phyloP scores from a whole-genome alignment of 37 sponge, comb jelly and placozoan species.

The Halichondria panicea region DNA sequence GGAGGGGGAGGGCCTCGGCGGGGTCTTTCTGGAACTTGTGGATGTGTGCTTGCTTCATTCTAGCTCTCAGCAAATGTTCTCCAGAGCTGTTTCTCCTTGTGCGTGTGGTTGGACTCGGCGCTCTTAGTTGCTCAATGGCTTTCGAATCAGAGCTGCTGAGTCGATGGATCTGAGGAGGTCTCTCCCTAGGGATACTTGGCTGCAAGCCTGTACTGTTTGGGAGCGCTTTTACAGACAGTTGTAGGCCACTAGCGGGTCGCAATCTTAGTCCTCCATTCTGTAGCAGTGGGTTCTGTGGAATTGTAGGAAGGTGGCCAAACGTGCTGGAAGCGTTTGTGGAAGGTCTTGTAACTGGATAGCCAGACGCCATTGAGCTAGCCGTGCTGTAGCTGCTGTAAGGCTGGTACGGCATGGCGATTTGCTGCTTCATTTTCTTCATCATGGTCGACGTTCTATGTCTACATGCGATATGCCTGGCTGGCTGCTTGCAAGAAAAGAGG shows the following conservation, averaged over 20 bases:
- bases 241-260: conserved; percentile 2
- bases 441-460: no score
- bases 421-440: background rate
- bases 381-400: background rate
- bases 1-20: no score
- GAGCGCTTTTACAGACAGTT: background rate
- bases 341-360: background rate
- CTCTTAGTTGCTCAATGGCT: background rate
- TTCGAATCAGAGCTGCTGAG: conserved; percentile 12
- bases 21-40: no score
- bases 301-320: background rate
- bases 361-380: no score
- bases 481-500: background rate
- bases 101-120: background rate
- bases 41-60: background rate
- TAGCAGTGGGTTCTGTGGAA: no score
- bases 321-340: background rate
- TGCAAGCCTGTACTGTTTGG: conserved; percentile 1
- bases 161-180: background rate
- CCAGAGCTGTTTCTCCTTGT: background rate
- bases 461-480: no score
- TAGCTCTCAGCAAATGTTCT: background rate
- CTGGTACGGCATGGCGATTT: background rate
- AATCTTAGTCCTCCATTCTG: no score
- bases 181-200: background rate